phyloP scores from a whole-genome alignment of 2,888 invertebrate species.

The Standfussiana lucernea region DNA sequence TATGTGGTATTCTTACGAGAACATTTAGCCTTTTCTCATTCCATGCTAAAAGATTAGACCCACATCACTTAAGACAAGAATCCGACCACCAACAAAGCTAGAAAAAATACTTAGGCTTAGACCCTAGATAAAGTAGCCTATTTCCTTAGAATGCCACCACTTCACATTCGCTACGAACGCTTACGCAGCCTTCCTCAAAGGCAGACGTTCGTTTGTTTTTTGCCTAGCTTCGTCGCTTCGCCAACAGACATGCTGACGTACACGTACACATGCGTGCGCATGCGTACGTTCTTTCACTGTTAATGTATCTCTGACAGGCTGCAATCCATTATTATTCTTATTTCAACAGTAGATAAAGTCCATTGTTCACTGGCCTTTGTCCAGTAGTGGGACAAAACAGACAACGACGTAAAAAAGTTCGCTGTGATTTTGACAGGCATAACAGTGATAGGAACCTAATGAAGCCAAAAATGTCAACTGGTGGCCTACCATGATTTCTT shows the following conservation, averaged over 20 bases:
- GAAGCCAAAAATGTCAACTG: no score
- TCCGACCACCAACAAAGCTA: conserved; percentile 2
- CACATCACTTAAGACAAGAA: background rate
- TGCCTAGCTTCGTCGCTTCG: conserved; percentile 16
- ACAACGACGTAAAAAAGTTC: no score
- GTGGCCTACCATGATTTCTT: no score
- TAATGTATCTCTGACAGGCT: no score
- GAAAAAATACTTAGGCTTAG: background rate
- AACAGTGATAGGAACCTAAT: no score
- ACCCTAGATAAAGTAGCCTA: conserved; percentile 26
- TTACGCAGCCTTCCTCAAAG: conserved; percentile 29
- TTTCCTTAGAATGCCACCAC: conserved; percentile 36
- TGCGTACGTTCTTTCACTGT: no score
- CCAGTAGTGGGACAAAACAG: no score
- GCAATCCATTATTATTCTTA: no score
- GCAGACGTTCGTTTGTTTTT: conserved; percentile 37
- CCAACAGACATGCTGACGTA: background rate
- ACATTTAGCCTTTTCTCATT: background rate
- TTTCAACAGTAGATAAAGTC: no score
- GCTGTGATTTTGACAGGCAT: no score
- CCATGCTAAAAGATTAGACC: background rate
- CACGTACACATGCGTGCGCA: no score
- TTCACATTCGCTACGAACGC: conserved; percentile 12
- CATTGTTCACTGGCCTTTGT: no score
- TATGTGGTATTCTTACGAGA: background rate